Evolutionary conservation across 2,888 invertebrate species (phyloP).

Genomic region (Alcis repandata): DNA sequence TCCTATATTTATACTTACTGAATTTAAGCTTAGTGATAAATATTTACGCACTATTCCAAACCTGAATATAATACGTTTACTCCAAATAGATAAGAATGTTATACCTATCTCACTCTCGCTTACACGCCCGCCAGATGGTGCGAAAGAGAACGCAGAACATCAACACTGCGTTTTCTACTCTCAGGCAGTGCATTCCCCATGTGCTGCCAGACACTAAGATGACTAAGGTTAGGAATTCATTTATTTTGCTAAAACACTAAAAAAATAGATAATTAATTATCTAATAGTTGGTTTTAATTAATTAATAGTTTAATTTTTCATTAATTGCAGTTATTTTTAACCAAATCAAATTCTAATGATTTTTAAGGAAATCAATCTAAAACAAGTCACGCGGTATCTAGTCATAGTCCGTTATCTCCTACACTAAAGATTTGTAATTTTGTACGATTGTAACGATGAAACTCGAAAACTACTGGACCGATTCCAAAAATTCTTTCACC

Average conservation of each 20-base stretch:
- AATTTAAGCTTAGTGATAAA: not conserved
- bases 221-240: slow-evolving; percentile 90
- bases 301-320: slow-evolving; percentile 42
- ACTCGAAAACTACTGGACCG: too few relatives aligned
- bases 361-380: not conserved
- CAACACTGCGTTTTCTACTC: slow-evolving; percentile 96
- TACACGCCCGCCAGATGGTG: slow-evolving; percentile 81
- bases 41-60: not conserved
- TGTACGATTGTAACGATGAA: too few relatives aligned
- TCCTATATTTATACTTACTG: not conserved
- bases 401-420: too few relatives aligned
- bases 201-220: slow-evolving; percentile 98
- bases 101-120: slow-evolving; percentile 61
- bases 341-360: not conserved
- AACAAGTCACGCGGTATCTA: too few relatives aligned
- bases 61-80: too few relatives aligned
- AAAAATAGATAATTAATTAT: slow-evolving; percentile 8
- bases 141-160: slow-evolving; percentile 94
- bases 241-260: slow-evolving; percentile 41
- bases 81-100: slow-evolving; percentile 3
- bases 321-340: not conserved
- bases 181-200: slow-evolving; percentile 97
- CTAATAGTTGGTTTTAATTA: slow-evolving; percentile 18
- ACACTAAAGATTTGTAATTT: too few relatives aligned
- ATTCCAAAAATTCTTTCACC: too few relatives aligned